phyloP scores from a whole-genome alignment of 2,113 vertebrate species.

The Typhlomys cinereus region DNA sequence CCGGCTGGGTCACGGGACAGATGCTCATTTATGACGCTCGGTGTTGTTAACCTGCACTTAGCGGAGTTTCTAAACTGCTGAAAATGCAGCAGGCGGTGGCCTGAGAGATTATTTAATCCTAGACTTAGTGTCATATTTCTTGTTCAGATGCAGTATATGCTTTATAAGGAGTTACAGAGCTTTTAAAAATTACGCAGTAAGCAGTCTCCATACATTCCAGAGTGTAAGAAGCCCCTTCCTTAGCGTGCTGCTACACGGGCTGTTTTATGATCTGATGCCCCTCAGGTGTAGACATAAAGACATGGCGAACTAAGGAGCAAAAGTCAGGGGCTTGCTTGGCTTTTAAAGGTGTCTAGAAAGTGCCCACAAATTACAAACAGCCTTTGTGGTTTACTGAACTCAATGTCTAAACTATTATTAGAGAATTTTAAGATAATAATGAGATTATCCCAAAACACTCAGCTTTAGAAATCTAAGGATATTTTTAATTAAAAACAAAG shows the following conservation, averaged over 20 bases:
- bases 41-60: conserved; percentile 73
- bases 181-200: conserved; percentile 75
- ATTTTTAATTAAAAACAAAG: background rate
- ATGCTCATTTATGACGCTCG: conserved; percentile 67
- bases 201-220: conserved; percentile 64
- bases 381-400: conserved; percentile 56
- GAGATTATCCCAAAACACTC: conserved; percentile 56
- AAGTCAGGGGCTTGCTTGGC: conserved; percentile 31
- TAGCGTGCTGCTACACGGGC: conserved; percentile 43
- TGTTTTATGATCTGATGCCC: conserved; percentile 28
- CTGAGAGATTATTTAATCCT: conserved; percentile 71
- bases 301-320: conserved; percentile 39
- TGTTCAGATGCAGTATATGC: conserved; percentile 61
- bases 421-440: conserved; percentile 67
- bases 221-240: conserved; percentile 34
- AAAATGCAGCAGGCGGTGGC: conserved; percentile 62
- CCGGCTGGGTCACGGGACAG: conserved; percentile 73
- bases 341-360: conserved; percentile 69
- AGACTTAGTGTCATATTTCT: conserved; percentile 72
- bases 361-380: conserved; percentile 69
- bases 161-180: conserved; percentile 69
- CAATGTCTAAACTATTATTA: conserved; percentile 65
- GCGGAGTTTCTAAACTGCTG: conserved; percentile 54
- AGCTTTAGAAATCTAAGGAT: conserved; percentile 34
- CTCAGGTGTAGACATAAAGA: conserved; percentile 56